phyloP scores from a whole-genome alignment of 2,888 invertebrate species.

The Iphiclides podalirius region DNA sequence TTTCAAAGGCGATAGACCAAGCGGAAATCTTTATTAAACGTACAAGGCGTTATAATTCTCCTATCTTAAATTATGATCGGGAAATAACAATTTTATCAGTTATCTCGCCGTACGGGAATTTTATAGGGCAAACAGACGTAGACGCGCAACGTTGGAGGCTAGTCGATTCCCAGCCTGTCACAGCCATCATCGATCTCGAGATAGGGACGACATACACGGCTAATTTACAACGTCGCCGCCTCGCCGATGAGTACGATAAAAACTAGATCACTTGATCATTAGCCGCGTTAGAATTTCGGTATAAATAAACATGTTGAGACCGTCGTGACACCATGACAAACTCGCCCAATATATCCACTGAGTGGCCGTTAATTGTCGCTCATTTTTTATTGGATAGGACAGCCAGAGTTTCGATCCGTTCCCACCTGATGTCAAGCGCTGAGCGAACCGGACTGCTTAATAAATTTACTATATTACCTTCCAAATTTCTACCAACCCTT shows the following conservation, averaged over 20 bases:
- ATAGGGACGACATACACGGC: constrained; percentile 31
- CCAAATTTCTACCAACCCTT: no score
- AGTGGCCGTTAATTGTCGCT: constrained; percentile 10
- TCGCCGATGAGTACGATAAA: constrained; percentile 34
- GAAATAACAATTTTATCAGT: constrained; percentile 26
- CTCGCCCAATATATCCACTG: constrained; percentile 12
- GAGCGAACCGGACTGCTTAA: not conserved
- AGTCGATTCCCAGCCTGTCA: constrained; percentile 38
- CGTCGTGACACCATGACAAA: constrained; percentile 15
- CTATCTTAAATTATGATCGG: constrained; percentile 19
- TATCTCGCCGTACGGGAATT: constrained; percentile 31
- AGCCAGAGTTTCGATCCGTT: not conserved
- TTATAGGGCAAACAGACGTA: constrained; percentile 32
- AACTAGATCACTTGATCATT: constrained; percentile 32
- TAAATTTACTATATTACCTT: no score
- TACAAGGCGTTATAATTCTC: constrained; percentile 2
- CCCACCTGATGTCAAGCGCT: not conserved
- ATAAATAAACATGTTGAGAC: constrained; percentile 16
- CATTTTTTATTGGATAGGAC: constrained; percentile 3
- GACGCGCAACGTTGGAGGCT: no score
- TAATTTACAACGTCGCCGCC: constrained; percentile 36
- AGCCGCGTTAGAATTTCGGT: constrained; percentile 12
- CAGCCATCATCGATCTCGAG: constrained; percentile 35
- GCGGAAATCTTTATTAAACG: not conserved
- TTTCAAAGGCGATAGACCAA: not conserved